Percentiles rank a stretch among this genome's conserved stretches.
Evolutionary conservation across 2,888 invertebrate species (phyloP).

Genomic region (Cabera pusaria): DNA sequence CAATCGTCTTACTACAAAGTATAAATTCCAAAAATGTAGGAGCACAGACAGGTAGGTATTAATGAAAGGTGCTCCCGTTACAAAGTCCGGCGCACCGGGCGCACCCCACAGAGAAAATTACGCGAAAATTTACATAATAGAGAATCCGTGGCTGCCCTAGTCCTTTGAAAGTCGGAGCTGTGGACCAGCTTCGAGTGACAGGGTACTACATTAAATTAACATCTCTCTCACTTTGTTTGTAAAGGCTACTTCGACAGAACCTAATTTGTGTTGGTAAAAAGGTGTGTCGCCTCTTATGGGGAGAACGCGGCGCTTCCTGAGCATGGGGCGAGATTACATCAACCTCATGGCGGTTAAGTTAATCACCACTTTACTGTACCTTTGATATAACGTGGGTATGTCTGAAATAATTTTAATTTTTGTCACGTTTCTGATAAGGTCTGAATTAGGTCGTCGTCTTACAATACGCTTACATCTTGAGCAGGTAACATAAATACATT

Average conservation of each 20-base stretch:
- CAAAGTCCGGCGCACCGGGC: conserved; percentile 63
- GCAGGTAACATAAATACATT: no score
- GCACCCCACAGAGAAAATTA: conserved; percentile 73
- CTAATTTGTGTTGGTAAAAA: conserved; percentile 65
- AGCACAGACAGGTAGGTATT: conserved; percentile 68
- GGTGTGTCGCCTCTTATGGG: conserved; percentile 29
- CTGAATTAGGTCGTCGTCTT: no score
- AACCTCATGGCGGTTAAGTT: background rate
- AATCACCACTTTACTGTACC: background rate
- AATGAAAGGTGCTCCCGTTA: conserved; percentile 71
- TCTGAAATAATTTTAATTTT: background rate
- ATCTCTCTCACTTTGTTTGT: conserved; percentile 76
- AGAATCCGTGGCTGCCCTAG: conserved; percentile 77
- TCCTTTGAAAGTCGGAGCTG: conserved; percentile 74
- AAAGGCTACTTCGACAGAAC: conserved; percentile 55
- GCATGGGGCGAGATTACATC: no score
- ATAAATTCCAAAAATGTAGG: conserved; percentile 51
- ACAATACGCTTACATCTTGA: no score
- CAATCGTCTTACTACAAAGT: no score
- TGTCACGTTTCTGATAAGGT: no score
- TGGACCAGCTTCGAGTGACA: conserved; percentile 70
- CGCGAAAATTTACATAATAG: conserved; percentile 81
- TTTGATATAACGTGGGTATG: background rate
- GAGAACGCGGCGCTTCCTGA: no score
- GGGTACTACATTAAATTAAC: conserved; percentile 78